A percentile compares a stretch with the other conserved stretches of the same genome.
Conservation (phyloP, 2,888 invertebrate genomes). For the Sesamia inferens region DNA sequence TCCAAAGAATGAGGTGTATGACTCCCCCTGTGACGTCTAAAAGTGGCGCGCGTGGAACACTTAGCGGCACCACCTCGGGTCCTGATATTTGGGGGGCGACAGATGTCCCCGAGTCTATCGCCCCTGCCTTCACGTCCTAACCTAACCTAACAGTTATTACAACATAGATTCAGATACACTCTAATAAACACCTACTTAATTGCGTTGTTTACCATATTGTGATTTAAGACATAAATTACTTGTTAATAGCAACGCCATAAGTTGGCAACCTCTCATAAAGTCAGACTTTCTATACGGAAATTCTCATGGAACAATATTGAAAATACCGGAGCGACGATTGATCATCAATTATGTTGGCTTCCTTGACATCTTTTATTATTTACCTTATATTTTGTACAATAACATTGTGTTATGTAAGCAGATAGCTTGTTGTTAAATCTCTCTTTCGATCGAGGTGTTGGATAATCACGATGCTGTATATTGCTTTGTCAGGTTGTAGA, state of each 20-base stretch:
- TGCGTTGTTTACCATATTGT: constrained; percentile 33
- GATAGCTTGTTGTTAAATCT: constrained; percentile 35
- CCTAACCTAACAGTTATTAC: too few species aligned
- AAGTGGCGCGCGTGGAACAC: too few species aligned
- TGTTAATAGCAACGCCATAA: constrained; percentile 43
- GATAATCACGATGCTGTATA: constrained; percentile 43
- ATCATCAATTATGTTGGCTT: constrained; percentile 63
- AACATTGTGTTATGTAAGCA: constrained; percentile 56
- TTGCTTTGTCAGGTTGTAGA: constrained; percentile 43
- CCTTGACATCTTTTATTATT: constrained; percentile 63
- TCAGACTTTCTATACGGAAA: constrained; percentile 70
- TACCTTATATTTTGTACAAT: constrained; percentile 58
- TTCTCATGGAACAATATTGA: constrained; percentile 59
- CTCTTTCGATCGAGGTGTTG: constrained; percentile 32
- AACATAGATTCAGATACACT: constrained; percentile 23
- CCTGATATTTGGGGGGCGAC: too few species aligned
- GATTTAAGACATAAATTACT: constrained; percentile 39
- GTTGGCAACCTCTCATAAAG: constrained; percentile 57
- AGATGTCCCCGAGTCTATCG: too few species aligned
- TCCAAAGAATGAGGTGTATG: too few species aligned
- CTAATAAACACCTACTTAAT: constrained; percentile 34
- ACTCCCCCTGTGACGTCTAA: too few species aligned
- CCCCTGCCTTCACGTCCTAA: too few species aligned
- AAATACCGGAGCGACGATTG: constrained; percentile 50
- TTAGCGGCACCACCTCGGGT: too few species aligned